These are phyloP conservation scores for Aleiodes testaceus DNA, from an alignment of 2,888 invertebrate genomes.

Conservation along the genomic window DNA sequence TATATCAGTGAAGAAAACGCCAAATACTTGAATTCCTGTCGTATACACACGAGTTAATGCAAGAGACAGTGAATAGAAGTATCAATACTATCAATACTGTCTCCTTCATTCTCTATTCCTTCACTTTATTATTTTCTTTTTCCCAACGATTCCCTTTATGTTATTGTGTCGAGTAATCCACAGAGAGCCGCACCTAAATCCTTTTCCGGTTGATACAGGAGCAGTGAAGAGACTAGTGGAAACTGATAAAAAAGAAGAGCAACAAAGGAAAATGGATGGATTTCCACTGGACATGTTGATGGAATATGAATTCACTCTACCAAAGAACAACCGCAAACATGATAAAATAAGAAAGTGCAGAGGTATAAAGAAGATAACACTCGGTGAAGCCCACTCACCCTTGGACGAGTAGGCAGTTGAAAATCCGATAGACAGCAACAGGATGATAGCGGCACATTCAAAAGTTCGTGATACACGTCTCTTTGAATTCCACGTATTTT, in stretches of 20 bases:
- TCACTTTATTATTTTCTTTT: not conserved
- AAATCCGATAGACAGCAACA: conserved; percentile 44
- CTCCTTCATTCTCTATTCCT: not conserved
- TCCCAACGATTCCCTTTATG: not conserved
- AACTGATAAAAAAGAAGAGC: not conserved
- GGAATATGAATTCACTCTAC: too few relatives aligned
- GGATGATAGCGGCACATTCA: conserved; percentile 28
- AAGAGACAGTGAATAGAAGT: conserved; percentile 11
- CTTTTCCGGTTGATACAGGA: not conserved
- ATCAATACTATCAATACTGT: too few relatives aligned
- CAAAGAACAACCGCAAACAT: too few relatives aligned
- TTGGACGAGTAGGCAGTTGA: conserved; percentile 37
- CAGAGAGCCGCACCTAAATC: conserved; percentile 2
- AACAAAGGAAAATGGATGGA: not conserved
- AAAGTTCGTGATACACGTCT: conserved; percentile 3
- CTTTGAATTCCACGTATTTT: not conserved
- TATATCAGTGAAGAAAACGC: not conserved
- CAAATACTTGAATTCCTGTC: conserved; percentile 2
- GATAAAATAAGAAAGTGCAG: conserved; percentile 5
- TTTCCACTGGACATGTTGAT: not conserved
- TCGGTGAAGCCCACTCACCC: conserved; percentile 32
- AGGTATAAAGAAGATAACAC: conserved; percentile 9
- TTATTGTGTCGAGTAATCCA: not conserved
- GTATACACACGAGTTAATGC: not conserved
- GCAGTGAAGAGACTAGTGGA: not conserved